Percentiles rank a stretch among this genome's conserved stretches.
phyloP scores from a whole-genome alignment of 30 jellyfish, hydroid and myxozoan genomes.

The Aurelia sp. region DNA sequence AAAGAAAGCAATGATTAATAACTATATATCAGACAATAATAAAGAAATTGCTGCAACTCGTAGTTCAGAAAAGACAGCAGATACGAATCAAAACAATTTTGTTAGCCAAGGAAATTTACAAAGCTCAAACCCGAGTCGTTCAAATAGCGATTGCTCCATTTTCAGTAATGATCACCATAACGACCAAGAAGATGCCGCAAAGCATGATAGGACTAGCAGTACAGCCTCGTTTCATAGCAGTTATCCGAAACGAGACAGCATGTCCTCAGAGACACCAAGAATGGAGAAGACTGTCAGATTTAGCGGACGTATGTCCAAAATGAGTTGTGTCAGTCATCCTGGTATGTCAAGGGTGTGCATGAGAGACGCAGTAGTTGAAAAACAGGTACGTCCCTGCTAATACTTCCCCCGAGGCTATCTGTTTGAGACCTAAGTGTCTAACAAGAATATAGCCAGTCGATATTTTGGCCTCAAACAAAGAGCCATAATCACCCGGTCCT shows the following conservation, averaged over 20 bases:
- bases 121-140: conserved; percentile 6
- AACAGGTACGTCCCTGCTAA: conserved; percentile 32
- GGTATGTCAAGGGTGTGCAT: conserved; percentile 75
- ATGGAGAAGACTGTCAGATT: conserved; percentile 58
- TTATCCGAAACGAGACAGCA: conserved; percentile 8
- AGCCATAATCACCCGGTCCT: too few relatives aligned
- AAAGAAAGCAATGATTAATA: conserved; percentile 50
- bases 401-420: too few relatives aligned
- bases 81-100: neutral
- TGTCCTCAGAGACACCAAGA: conserved; percentile 23
- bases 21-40: conserved; percentile 33
- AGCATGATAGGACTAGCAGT: conserved; percentile 33
- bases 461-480: too few relatives aligned
- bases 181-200: conserved; percentile 10
- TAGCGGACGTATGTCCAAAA: conserved; percentile 69
- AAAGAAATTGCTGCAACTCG: conserved; percentile 2
- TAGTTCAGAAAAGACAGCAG: conserved; percentile 1
- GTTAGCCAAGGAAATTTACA: neutral
- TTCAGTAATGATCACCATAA: neutral
- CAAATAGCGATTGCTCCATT: conserved; percentile 60
- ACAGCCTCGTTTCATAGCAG: conserved; percentile 50
- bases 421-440: too few relatives aligned
- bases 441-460: too few relatives aligned
- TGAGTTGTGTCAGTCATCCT: conserved; percentile 75
- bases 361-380: conserved; percentile 76